Evolutionary conservation across 35 echinoderm and acorn worm species (phyloP).

Genomic region (Ptychodera flava): DNA sequence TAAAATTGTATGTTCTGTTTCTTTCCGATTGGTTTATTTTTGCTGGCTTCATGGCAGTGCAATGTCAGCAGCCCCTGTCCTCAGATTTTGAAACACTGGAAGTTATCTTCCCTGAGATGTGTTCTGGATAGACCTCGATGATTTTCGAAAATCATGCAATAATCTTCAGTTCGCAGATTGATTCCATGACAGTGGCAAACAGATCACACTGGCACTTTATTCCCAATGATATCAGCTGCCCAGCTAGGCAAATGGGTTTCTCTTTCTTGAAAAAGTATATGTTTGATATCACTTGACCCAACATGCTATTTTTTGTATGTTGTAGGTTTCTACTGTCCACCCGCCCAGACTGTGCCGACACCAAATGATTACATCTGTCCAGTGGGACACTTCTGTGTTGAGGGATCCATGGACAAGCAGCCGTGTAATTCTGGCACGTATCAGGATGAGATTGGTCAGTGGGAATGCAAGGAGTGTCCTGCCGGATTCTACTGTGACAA

Average conservation of each 20-base stretch:
- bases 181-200: no score
- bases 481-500: constrained; percentile 95
- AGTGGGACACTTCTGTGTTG: constrained; percentile 80
- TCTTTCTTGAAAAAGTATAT: no score
- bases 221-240: no score
- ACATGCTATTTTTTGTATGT: neutral
- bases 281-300: no score
- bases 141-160: no score
- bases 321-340: constrained; percentile 89
- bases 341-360: constrained; percentile 54
- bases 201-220: no score
- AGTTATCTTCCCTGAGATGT: no score
- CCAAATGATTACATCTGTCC: constrained; percentile 80
- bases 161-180: no score
- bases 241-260: no score
- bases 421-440: constrained; percentile 68
- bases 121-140: no score
- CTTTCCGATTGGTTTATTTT: neutral
- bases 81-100: neutral
- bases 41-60: neutral
- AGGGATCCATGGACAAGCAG: constrained; percentile 45
- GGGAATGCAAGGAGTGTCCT: constrained; percentile 78
- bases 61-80: no score
- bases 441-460: constrained; percentile 75
- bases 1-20: neutral